Evolutionary conservation across 2,797 vertebrate species (phyloP).

Genomic region (Sciurus carolinensis): DNA sequence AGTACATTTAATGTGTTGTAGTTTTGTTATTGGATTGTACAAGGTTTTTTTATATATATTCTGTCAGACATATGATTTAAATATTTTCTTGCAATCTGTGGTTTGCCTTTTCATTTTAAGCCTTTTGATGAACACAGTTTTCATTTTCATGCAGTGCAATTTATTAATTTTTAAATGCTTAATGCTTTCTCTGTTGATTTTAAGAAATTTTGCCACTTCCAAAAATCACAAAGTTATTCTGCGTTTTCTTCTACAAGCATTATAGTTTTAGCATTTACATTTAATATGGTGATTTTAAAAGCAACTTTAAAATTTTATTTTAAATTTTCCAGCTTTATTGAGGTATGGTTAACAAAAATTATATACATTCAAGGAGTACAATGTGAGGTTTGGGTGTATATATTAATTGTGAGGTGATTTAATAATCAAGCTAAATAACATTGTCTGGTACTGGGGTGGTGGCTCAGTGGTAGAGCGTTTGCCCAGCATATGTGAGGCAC

Average conservation of each 20-base stretch:
- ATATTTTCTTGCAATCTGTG: conserved; percentile 3
- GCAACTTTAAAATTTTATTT: background rate
- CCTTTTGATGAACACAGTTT: background rate
- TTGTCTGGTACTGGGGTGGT: no score
- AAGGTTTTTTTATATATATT: conserved; percentile 12
- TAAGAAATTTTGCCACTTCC: conserved; percentile 11
- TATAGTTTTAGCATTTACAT: conserved; percentile 9
- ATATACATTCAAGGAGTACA: background rate
- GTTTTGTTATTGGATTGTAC: conserved; percentile 55
- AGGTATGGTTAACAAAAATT: background rate
- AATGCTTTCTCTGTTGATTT: background rate
- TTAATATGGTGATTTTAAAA: conserved; percentile 50
- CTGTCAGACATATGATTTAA: conserved; percentile 11
- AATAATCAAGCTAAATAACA: background rate
- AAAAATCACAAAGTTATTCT: background rate
- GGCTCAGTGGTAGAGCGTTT: no score
- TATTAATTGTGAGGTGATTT: background rate
- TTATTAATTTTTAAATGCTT: conserved; percentile 39
- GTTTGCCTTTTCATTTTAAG: conserved; percentile 39
- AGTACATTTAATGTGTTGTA: background rate
- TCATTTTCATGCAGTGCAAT: background rate
- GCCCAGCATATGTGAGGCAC: no score
- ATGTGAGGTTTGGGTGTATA: background rate
- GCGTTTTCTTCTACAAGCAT: background rate
- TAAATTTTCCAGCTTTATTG: background rate